Base-by-base conservation (phyloP, 2,797 vertebrate genomes). In the Rhincodon typus region DNA sequence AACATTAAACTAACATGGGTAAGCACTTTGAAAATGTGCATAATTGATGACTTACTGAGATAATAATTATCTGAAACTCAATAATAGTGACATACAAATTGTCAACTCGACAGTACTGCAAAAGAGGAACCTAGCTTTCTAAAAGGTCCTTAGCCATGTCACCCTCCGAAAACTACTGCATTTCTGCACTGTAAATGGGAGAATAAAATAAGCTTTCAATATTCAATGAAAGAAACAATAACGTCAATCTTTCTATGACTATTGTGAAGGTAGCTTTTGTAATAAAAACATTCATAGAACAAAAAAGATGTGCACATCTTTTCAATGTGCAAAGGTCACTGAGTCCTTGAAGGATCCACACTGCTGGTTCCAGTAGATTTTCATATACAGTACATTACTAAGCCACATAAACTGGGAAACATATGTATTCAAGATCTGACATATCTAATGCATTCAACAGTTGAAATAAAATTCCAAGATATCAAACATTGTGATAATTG, bases 401-500 rank as follows among this genome's bases (percentile, higher is more conserved):
- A 95, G 57, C 34, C 88, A 57, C 69, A 67, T 62, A 94, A 94
- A 94, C n/a, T 91, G 34, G 57, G 12, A 94, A 95, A 95, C 94
- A 50, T 77, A 30, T 74, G 23, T 30, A 13, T 74, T 25, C 69
- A 53, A 77, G 23, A 6, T n/a, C 67, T 94, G 66, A 42, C 38
- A 94, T 94, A 30, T 77, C 27, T 4, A 94, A 72, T 27, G 66
- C 62, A 93, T 93, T 93, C 90, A 72, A 70, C 34, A 72, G 69
- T 50, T 94, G 46, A 2, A 94, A 46, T 23, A 62, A 38, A 91
- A 91, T 70, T 50, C 46, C 38, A 94, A 74, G 74, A 94, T 72
- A 42, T 74, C 70, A 30, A 94, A 72, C 69, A 30, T 53, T 74
- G 10, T 7, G 27, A 90, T 62, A 74, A 66, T 94, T 94, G 66